These are phyloP conservation scores for Drosophila bunnanda DNA, from an alignment of 2,888 invertebrate genomes.

Conservation along the genomic window DNA sequence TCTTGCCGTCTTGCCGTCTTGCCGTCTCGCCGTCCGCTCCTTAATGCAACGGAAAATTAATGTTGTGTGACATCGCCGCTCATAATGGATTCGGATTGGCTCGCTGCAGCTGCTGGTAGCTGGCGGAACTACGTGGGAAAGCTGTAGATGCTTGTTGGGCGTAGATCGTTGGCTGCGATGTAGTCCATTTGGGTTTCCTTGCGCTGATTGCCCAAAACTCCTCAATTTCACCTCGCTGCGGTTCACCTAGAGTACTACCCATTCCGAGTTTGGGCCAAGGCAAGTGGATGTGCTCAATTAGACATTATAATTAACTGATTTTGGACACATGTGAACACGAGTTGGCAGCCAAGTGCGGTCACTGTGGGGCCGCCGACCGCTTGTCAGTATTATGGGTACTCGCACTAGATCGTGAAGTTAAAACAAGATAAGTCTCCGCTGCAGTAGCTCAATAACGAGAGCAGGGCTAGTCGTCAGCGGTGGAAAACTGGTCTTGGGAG, in stretches of 20 bases:
- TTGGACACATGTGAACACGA: constrained; percentile 14
- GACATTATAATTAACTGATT: constrained; percentile 19
- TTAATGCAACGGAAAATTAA: constrained; percentile 37
- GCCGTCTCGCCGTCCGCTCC: constrained; percentile 40
- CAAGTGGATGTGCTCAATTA: constrained; percentile 20
- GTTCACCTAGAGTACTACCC: not conserved
- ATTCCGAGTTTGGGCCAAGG: constrained; percentile 13
- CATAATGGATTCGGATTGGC: constrained; percentile 22
- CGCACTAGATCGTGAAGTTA: not conserved
- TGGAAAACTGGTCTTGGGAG: constrained; percentile 1
- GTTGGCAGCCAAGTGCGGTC: not conserved
- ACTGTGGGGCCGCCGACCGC: not conserved
- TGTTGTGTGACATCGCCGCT: constrained; percentile 48
- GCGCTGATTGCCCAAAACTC: not conserved
- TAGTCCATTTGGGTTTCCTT: not conserved
- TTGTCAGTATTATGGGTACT: not conserved
- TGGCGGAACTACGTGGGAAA: constrained; percentile 22
- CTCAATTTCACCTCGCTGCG: constrained; percentile 8
- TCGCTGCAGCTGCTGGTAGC: constrained; percentile 7
- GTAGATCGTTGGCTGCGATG: not conserved
- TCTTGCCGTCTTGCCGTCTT: constrained; percentile 27
- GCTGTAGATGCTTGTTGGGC: not conserved
- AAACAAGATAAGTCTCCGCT: not conserved
- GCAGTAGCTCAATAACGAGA: not conserved
- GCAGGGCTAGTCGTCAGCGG: not conserved